Evolutionary conservation across 1,140 invertebrate species (phyloP), one percentile per base, ranked within the genome.

Genomic region (Brachionus calyciflorus): DNA sequence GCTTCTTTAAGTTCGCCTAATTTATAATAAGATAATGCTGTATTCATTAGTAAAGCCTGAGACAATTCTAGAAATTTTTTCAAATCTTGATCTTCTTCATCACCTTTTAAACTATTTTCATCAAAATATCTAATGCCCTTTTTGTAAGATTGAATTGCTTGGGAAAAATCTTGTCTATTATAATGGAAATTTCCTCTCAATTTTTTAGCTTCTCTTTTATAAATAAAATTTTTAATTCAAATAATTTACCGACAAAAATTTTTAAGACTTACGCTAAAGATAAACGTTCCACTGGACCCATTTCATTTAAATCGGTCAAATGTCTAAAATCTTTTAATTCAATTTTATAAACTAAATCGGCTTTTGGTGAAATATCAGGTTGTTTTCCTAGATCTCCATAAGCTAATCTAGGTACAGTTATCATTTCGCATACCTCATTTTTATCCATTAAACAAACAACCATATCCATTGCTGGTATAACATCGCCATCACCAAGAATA

Each of bases 91-190:
- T 51, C 69, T 17, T 12, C 19, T 55, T 73, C 69, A 33, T 73
- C 69, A 7, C 46, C 46, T 14, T 46, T 44, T 7, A 73, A 41
- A 41, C n/a, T 73, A 48, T 3, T 24, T n/a, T 73, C 69, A n/a
- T 30, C 26, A 7, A 73, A 55, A 26, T 73, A 73, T 40, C 12
- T 33, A 0, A 73, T 21, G 7, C 69, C 69, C 19, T 73, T 73
- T 73, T 73, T 49, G 17, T 73, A 73, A 9, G 69, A 30, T 17
- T 37, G 30, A 40, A 51, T 73, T 21, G 69, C 69, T 12, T 28
- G 30, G 9, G 9, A 40, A 73, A 73, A 73, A 9, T 73, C 69
- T 21, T 73, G 69, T 73, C 69, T 30, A 30, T 73, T 73, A 55
- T 51, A 73, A 40, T 51, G 24, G 24, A 30, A 73, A 53, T 73